Evolutionary conservation across 2,888 invertebrate species (phyloP).

Genomic region (Acrobasis repandana): DNA sequence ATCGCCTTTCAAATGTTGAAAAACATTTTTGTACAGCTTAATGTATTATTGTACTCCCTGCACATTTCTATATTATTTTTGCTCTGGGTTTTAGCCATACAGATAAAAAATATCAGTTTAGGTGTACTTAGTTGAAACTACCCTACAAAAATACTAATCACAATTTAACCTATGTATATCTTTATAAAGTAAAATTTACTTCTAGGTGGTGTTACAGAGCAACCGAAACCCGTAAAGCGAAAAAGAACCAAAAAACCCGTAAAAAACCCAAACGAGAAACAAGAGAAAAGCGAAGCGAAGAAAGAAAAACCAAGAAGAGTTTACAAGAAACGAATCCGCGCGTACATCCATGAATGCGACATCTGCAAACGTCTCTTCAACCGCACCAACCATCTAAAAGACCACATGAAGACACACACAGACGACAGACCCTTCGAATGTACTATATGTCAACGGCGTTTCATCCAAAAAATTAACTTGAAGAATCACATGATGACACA

Average conservation of each 20-base stretch:
- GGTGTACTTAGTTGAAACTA: too few relatives aligned
- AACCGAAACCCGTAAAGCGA: background rate
- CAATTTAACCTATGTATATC: too few relatives aligned
- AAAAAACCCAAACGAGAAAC: background rate
- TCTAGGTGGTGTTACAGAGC: background rate
- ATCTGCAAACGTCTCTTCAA: slow-evolving; percentile 4
- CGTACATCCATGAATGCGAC: background rate
- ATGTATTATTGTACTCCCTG: too few relatives aligned
- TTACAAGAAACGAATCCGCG: slow-evolving; percentile 13
- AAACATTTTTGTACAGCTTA: too few relatives aligned
- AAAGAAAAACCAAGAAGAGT: slow-evolving; percentile 1
- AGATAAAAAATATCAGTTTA: too few relatives aligned
- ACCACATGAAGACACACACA: slow-evolving; percentile 12
- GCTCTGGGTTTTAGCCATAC: too few relatives aligned
- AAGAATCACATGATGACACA: slow-evolving; percentile 15
- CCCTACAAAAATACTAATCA: too few relatives aligned
- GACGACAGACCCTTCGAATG: slow-evolving; percentile 9
- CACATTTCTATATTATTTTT: too few relatives aligned
- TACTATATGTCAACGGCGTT: background rate
- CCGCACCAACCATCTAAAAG: slow-evolving; percentile 1
- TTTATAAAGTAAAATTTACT: background rate
- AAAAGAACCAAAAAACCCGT: background rate
- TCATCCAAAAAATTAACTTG: slow-evolving; percentile 12
- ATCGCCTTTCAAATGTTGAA: too few relatives aligned
- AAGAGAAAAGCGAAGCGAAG: background rate